These are phyloP conservation scores for Limnephilus auricula DNA, from an alignment of 2,888 invertebrate genomes.

Conservation along the genomic window DNA sequence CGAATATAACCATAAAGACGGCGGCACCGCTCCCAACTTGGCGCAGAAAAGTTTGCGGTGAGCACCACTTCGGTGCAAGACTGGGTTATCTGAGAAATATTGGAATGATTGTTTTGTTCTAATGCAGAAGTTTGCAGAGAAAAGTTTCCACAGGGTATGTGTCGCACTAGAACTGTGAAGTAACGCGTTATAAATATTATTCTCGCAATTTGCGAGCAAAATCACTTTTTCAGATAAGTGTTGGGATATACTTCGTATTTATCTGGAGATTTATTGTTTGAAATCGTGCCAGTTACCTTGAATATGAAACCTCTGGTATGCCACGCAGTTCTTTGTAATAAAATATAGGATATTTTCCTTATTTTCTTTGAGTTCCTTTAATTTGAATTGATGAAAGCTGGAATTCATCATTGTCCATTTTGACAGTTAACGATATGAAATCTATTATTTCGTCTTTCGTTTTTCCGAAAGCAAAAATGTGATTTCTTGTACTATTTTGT, in stretches of 20 bases:
- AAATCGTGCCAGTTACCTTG: neutral
- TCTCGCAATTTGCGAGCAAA: neutral
- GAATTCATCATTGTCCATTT: neutral
- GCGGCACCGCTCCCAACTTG: conserved; percentile 46
- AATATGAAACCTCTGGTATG: neutral
- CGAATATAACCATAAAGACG: conserved; percentile 52
- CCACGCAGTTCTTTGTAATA: neutral
- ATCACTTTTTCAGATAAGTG: too few relatives aligned
- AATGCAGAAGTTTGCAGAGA: conserved; percentile 9
- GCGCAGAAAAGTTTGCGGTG: conserved; percentile 43
- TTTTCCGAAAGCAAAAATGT: neutral
- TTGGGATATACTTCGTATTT: neutral
- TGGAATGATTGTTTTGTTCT: neutral
- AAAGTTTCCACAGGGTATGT: neutral
- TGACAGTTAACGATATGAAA: neutral
- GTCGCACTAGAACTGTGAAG: neutral
- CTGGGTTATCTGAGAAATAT: conserved; percentile 32
- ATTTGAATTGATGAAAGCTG: neutral
- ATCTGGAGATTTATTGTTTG: neutral
- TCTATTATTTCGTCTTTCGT: neutral
- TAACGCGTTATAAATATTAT: neutral
- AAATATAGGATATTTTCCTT: neutral
- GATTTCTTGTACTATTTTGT: neutral
- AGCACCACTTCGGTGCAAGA: conserved; percentile 22
- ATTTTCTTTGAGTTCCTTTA: neutral